Conservation (phyloP, 2,888 invertebrate genomes). For the Pachymerium ferrugineum region DNA sequence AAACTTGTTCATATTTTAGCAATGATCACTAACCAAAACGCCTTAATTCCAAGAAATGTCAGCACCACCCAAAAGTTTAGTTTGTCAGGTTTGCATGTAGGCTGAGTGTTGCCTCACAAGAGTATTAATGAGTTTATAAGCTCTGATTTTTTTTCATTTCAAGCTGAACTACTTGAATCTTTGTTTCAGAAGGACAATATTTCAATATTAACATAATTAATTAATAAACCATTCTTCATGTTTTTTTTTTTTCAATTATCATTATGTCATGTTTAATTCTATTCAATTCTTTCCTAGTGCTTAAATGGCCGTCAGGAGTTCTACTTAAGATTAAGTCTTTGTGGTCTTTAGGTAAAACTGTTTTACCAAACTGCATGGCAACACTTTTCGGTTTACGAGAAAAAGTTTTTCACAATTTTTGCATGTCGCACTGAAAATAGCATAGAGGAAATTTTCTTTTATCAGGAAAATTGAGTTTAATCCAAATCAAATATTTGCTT, state of each 20-base stretch:
- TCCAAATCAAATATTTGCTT: not conserved
- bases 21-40: no score
- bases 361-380: not conserved
- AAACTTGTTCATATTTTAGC: not conserved
- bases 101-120: not conserved
- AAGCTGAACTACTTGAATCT: no score
- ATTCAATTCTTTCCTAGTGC: conserved; percentile 40
- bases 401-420: not conserved
- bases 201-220: no score
- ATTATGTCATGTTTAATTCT: not conserved
- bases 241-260: no score
- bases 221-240: no score
- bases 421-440: not conserved
- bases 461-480: not conserved
- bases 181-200: no score
- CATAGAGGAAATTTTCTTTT: not conserved
- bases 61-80: conserved; percentile 1
- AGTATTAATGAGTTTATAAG: not conserved
- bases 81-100: not conserved
- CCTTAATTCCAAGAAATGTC: not conserved
- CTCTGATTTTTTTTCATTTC: not conserved
- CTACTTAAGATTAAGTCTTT: conserved; percentile 83
- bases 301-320: conserved; percentile 69
- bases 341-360: conserved; percentile 63
- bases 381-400: not conserved